phyloP scores from a whole-genome alignment of 30 jellyfish, hydroid and myxozoan genomes.

The Aurelia aurita complex sp. Pacific region DNA sequence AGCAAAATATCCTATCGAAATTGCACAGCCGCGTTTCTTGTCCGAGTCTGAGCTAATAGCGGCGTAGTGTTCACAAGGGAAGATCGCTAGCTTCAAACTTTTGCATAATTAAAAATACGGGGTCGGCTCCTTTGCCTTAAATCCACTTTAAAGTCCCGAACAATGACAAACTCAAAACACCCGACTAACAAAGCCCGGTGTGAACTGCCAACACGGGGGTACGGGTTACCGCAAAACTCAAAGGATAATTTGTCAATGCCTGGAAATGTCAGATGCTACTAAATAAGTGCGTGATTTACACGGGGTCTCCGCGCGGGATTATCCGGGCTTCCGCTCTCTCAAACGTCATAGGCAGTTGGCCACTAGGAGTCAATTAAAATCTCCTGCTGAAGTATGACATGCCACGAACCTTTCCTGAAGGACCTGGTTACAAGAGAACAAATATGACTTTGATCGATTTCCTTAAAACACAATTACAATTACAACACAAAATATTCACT shows the following conservation, averaged over 20 bases:
- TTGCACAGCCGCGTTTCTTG: slow-evolving; percentile 39
- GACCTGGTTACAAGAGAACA: no score
- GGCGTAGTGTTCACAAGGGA: slow-evolving; percentile 56
- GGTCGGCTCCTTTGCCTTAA: slow-evolving; percentile 84
- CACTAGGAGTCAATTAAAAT: no score
- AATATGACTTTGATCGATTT: no score
- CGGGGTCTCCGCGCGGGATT: no score
- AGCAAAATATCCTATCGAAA: background rate
- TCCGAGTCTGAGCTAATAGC: slow-evolving; percentile 35
- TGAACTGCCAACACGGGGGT: slow-evolving; percentile 70
- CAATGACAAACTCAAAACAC: slow-evolving; percentile 76
- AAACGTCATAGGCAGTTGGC: no score
- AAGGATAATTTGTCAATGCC: slow-evolving; percentile 14
- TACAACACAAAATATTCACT: no score
- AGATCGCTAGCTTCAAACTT: slow-evolving; percentile 69
- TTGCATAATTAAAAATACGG: slow-evolving; percentile 72
- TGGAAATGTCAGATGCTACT: slow-evolving; percentile 33
- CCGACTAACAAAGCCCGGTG: slow-evolving; percentile 79
- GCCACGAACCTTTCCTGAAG: no score
- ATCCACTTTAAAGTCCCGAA: slow-evolving; percentile 73
- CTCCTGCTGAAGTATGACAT: no score
- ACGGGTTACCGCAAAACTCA: slow-evolving; percentile 9
- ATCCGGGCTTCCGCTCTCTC: no score
- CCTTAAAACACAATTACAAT: no score
- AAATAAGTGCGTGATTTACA: background rate